Evolutionary conservation across 2,888 invertebrate species (phyloP), one percentile per base, ranked within the genome.

Genomic region (Pammene fasciana): DNA sequence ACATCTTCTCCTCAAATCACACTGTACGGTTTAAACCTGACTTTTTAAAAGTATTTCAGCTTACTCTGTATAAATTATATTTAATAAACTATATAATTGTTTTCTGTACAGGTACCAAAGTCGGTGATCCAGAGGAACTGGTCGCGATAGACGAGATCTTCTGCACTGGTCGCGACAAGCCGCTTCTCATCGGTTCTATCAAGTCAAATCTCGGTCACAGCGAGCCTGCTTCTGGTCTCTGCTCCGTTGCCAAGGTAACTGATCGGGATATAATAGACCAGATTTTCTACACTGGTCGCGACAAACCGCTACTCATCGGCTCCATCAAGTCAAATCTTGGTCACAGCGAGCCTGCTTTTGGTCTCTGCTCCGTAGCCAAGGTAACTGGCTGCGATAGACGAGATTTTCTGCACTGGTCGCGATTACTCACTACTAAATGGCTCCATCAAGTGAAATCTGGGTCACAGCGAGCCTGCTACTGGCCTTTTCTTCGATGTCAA

Each of bases 171-270:
- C 90, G 97, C 34, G 93, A 89, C 0, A 94, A 94, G 1, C 95
- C 97, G 0, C 90, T 97, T 0, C 87, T 94, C n/a, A 95, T 98
- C 71, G 97, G 97, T 8, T 96, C 97, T 0, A 95, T 97, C 0
- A 97, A 98, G 81, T 97, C 97, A 0, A 97, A 97, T 84, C 94
- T 97, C 82, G 97, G 97, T 0, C 97, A 98, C 82, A 93, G 96
- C 0, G 97, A 98, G 81, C 95, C 97, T 0, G 93, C 94, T 14
- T 95, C 95, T 10, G 95, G 96, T 5, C 85, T 97, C 6, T 95
- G 95, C 75, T 95, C 96, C 0, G 79, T 97, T 57, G 93, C 95
- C 0, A 97, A 97, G 88, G 95, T 94, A 50, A 52, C 5, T 52
- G 52, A 13, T 50, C 11, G 50, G 5, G 18, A 50, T 50, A 16